Evolutionary conservation across 2,797 vertebrate genomes (phyloP), one percentile per base, ranked within the genome.

Genomic region (Lithobates pipiens): DNA sequence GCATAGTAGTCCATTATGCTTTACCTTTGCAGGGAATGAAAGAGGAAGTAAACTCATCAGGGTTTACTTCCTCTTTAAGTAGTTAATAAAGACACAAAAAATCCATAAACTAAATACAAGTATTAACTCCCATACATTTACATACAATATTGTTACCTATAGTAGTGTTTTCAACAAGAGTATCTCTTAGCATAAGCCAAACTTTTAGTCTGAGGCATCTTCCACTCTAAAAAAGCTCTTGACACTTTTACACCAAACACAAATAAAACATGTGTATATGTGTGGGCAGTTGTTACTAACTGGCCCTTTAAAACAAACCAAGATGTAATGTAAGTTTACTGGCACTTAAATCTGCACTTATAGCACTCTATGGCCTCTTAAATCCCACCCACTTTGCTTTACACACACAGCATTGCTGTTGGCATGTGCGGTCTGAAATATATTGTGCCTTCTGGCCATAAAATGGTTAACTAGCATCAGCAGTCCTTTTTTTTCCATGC

Each of bases 401-500:
- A 46, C 27, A 44, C 67, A 16, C 78, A 34, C 5, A 71, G 32
- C 4, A 10, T 71, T 18, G 27, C 44, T 71, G 18, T 57, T 71
- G 69, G 68, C 36, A 44, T 80, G 79, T 81, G 79, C 79, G 79
- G 79, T 73, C 69, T 57, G 44, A 32, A 34, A 70, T 21, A 57
- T 34, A 44, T 63, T 42, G 69, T 23, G 34, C 69, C 16, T 10
- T 11, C 34, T 67, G 80, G 85, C 75, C 57, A 32, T 78, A 73
- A 86, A 69, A 74, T 29, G 70, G 85, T 86, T 86, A 86, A 86
- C 74, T 27, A 82, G 68, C 79, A 46, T 81, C 79, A 81, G 68
- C 80, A 65, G 71, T 61, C 68, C 39, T 70, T n/a, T 36, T 73
- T 32, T 94, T 93, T 93, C 91, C 91, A 92, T 88, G 91, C 90